These are phyloP conservation scores for Hystrix brachyura DNA, from an alignment of 2,113 vertebrate species.

Conservation along the genomic window DNA sequence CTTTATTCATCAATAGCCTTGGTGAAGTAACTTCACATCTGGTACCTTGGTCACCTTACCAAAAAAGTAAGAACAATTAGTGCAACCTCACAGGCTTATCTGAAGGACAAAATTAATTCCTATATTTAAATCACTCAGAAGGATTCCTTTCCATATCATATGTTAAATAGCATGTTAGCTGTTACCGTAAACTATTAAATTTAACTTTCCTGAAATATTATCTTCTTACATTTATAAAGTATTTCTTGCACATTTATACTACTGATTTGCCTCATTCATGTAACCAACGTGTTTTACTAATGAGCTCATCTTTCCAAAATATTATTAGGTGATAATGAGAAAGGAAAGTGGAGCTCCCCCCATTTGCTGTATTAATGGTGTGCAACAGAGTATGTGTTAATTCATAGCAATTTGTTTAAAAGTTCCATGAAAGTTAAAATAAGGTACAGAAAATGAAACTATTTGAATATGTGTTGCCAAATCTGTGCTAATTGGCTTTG, in stretches of 20 bases:
- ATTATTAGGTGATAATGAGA: not conserved
- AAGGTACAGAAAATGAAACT: not conserved
- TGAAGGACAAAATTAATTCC: not conserved
- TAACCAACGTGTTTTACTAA: not conserved
- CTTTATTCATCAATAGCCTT: not conserved
- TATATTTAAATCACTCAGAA: not conserved
- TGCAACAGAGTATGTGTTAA: not conserved
- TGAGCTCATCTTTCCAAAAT: not conserved
- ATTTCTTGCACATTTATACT: not conserved
- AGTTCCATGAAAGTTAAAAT: not conserved
- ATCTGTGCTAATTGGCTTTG: not conserved
- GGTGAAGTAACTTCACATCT: not conserved
- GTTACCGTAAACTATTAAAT: not conserved
- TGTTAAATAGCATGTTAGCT: not conserved
- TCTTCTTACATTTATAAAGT: not conserved
- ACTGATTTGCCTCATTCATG: not conserved
- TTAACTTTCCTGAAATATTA: not conserved
- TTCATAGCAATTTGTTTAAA: slow-evolving; percentile 33
- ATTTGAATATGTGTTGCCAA: not conserved
- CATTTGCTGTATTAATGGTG: not conserved
- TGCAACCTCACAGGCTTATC: not conserved
- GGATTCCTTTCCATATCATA: not conserved
- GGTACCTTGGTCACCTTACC: not conserved
- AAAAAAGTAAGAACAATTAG: not conserved
- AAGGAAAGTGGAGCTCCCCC: not conserved